Base-by-base conservation (phyloP, 1,140 invertebrate genomes). In the Bombus waltoni region DNA sequence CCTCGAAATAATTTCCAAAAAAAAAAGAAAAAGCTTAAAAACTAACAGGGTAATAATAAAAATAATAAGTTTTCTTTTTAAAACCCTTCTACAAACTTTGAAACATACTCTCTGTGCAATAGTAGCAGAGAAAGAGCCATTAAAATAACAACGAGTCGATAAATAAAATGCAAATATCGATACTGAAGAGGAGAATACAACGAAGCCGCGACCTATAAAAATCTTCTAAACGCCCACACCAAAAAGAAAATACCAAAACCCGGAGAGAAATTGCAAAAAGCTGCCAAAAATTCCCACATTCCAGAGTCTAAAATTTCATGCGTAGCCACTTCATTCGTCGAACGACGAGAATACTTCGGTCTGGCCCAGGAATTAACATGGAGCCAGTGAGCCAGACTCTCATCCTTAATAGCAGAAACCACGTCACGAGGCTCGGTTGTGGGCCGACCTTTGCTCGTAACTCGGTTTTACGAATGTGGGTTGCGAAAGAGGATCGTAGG, bases 371-470 rank as follows among this genome's bases (percentile, higher is more conserved):
- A 68, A 68, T 70, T 38, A 70, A 1, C 32, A 38, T 28, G n/a
- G 13, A 80, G 25, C 40, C 42, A 18, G n/a, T 15, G 40, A 68
- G 78, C 66, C 44, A 53, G 35, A 71, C 71, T 38, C 79, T 72
- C 18, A 81, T 81, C 32, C 68, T 66, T 66, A 75, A 83, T 76
- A 42, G 35, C 35, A 35, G 42, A 76, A 73, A 65, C 40, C 77
- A 85, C 66, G 68, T 72, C 53, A 80, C 25, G n/a, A 82, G 38
- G 32, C 15, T 70, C 32, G 38, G 38, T 57, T 35, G 32, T 68
- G 75, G 85, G 86, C 82, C 81, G 85, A 77, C 81, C 74, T 88
- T 88, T 87, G 40, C 47, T 70, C 65, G 83, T 88, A 90, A 89
- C 25, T 70, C 53, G 71, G 81, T 87, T 87, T 76, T 84, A 87